Evolutionary conservation across 2,797 vertebrate species (phyloP), one percentile per base, ranked within the genome.

Genomic region (Acipenser transmontanus): DNA sequence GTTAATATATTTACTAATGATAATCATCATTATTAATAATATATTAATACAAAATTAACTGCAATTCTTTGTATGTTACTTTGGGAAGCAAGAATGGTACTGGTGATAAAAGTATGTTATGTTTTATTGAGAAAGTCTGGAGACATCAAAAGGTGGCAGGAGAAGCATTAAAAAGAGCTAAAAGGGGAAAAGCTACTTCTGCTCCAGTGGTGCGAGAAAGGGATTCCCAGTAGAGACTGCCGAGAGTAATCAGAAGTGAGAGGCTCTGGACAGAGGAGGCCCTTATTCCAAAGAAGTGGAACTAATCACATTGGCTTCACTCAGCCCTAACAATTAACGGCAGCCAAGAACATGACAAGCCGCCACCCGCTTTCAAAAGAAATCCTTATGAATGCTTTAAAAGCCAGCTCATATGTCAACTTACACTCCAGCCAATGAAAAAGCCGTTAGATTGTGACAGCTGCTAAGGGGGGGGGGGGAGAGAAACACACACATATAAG

Each of bases 241-340:
- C 7, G 56, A 12, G 69, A 48, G 64, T 50, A 62, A 0, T 1
- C 2, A 0, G 0, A 0, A 34, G 64, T 50, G 64, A 0, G 0
- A 1, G 2, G 0, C 0, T 63, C 67, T 7, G 56, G 4, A 61
- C 12, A 11, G 60, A 60, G 14, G 51, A 34, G 61, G 49, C 69
- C 68, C 70, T 49, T 49, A 51, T 50, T 63, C 64, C n/a, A 68
- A 4, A 1, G 7, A 50, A 68, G 54, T 62, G 69, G 64, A 70
- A 67, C 59, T 63, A 75, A 79, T 70, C 17, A 12, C 70, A 48
- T 74, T 52, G 74, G 62, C 65, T 80, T 65, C 68, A 71, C 71
- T 68, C 61, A 61, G 56, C 34, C 52, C 52, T 10, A 68, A 71
- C 47, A 70, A 68, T 11, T 47, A 70, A 61, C 0, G 50, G 59